phyloP scores from a whole-genome alignment of 2,113 vertebrate species.

The Clarias batrachus region DNA sequence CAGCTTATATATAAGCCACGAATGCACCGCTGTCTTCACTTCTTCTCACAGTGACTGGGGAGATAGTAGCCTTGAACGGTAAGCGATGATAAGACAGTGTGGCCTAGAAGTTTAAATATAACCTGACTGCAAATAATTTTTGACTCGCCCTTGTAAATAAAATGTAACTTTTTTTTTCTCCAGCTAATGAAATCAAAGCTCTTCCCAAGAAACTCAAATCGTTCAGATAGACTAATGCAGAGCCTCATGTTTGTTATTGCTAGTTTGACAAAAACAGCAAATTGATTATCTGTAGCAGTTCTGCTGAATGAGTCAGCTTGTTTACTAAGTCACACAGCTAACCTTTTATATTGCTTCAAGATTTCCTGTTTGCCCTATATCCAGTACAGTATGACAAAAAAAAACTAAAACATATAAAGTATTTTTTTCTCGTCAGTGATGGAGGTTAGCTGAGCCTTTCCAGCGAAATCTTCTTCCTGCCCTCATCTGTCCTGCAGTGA shows the following conservation, averaged over 20 bases:
- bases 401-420: not conserved
- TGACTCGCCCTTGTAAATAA: too few species aligned
- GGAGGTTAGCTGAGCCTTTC: not conserved
- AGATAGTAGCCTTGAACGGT: too few species aligned
- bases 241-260: not conserved
- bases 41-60: too few species aligned
- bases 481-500: slow-evolving; percentile 10
- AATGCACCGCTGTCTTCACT: too few species aligned
- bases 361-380: not conserved
- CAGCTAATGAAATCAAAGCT: not conserved
- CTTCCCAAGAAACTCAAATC: not conserved
- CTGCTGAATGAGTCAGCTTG: not conserved
- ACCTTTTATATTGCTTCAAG: not conserved
- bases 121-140: too few species aligned
- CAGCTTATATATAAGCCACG: too few species aligned
- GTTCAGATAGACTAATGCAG: not conserved
- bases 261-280: not conserved
- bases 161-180: not conserved
- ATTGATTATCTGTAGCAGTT: not conserved
- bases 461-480: slow-evolving; percentile 15
- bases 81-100: too few species aligned
- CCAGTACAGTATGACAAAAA: not conserved
- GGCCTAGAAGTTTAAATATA: too few species aligned
- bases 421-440: not conserved
- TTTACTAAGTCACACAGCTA: not conserved